A percentile compares a stretch with the other conserved stretches of the same genome.
phyloP scores from a whole-genome alignment of 2,888 invertebrate species.

The Spodoptera exigua region DNA sequence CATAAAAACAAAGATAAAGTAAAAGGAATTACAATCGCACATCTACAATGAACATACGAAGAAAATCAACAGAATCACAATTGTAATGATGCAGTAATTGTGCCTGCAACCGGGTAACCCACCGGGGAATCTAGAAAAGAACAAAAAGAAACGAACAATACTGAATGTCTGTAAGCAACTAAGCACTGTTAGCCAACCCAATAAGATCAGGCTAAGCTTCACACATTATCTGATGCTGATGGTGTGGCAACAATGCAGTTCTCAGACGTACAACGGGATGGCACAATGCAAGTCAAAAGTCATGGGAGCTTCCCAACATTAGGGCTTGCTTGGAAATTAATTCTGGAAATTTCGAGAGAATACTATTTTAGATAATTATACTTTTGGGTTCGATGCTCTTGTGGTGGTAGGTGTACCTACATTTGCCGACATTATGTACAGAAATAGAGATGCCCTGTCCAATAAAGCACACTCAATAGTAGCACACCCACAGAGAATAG shows the following conservation, averaged over 20 bases:
- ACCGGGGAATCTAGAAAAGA: conserved; percentile 9
- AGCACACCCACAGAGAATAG: too few relatives aligned
- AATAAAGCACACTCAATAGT: too few relatives aligned
- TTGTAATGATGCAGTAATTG: conserved; percentile 11
- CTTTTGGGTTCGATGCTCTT: too few relatives aligned
- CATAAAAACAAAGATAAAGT: neutral
- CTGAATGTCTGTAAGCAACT: conserved; percentile 9
- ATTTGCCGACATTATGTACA: too few relatives aligned
- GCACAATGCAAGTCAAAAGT: conserved; percentile 48
- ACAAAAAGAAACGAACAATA: conserved; percentile 33
- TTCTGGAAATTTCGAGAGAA: conserved; percentile 37
- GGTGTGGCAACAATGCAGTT: conserved; percentile 51
- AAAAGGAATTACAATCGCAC: conserved; percentile 1
- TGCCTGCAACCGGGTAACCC: conserved; percentile 37
- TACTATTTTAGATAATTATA: too few relatives aligned
- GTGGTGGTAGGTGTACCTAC: too few relatives aligned
- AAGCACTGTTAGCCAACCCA: conserved; percentile 53
- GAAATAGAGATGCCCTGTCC: too few relatives aligned
- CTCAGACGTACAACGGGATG: conserved; percentile 46
- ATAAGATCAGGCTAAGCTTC: conserved; percentile 50
- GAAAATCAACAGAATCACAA: conserved; percentile 9
- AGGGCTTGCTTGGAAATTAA: conserved; percentile 36
- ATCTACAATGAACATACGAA: conserved; percentile 11
- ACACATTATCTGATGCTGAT: conserved; percentile 52
- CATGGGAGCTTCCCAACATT: conserved; percentile 55